Base-by-base conservation (phyloP, 64 coral and sea anemone species). In the Actinia equina region DNA sequence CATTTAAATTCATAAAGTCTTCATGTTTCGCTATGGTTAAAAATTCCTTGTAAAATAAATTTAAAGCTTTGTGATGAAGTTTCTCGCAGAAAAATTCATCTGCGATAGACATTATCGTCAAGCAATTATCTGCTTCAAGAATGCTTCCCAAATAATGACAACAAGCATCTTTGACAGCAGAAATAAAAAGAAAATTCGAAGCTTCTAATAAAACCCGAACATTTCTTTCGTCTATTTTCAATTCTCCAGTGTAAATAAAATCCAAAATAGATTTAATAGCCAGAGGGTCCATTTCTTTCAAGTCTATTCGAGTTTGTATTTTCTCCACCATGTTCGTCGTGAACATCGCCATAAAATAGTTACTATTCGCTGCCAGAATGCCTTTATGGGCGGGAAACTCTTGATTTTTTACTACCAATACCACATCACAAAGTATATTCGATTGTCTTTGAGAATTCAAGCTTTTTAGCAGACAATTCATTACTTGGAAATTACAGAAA, bases 291-390 rank as follows among this genome's bases (percentile, higher is more conserved):
- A 96, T 65, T 83, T 83, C 86, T 2, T 42, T 55, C 9, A 95
- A 69, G 22, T 49, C 86, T 0, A 86, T 79, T 30, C 79, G 92
- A 42, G 43, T 74, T 87, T 88, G 79, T 7, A 86, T 70, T 59
- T 88, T 96, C 62, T 96, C 94, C 5, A 92, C 27, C 94, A 96
- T 93, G 23, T 96, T 90, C 17, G 94, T 84, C 9, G 94, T 96
- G 52, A 96, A 96, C 94, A 96, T 90, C 20, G 94, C 88, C 58
- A 90, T 77, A 53, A 96, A 96, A 57, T 93, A 96, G 8, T 89
- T 64, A 54, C 94, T 96, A 17, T 96, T 93, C 6, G 94, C 94
- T 17, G 91, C 94, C 44, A 96, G 86, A 78, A 96, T 83, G 57
- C 91, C 91, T 46, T 85, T 96, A 51, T 96, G 94, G 19, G 91